A percentile compares a stretch with the other conserved stretches of the same genome.
phyloP scores from a whole-genome alignment of 2,113 vertebrate genomes.

The Athene noctua region DNA sequence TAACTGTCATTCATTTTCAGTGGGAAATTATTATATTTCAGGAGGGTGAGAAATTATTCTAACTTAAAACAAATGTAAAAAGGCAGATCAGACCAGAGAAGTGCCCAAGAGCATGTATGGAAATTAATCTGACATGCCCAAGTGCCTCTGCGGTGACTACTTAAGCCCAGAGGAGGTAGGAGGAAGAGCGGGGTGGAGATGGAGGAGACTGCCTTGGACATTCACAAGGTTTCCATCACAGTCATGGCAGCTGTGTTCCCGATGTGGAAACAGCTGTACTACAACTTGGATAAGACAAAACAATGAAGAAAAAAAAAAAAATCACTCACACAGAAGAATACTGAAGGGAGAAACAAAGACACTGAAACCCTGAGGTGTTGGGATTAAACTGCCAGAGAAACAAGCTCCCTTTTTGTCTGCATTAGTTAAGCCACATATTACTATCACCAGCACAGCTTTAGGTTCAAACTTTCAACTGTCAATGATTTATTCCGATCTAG shows the following conservation, averaged over 20 bases:
- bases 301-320: neutral
- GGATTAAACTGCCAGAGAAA: constrained; percentile 22
- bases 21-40: constrained; percentile 11
- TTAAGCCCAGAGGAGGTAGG: neutral
- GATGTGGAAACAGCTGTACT: neutral
- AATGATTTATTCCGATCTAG: constrained; percentile 15
- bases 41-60: neutral
- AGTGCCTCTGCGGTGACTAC: neutral
- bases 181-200: neutral
- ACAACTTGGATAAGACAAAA: neutral
- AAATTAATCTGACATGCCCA: neutral
- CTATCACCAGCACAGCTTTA: neutral
- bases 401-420: neutral
- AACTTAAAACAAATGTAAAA: constrained; percentile 28
- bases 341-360: neutral
- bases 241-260: neutral
- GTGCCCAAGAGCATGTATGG: neutral
- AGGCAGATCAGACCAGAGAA: neutral
- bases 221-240: neutral
- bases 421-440: constrained; percentile 5
- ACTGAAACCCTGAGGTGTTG: neutral
- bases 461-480: neutral
- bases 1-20: constrained; percentile 34
- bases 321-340: neutral
- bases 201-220: neutral